A percentile compares a stretch with the other conserved stretches of the same genome.
These are phyloP conservation scores for Oxystoma pomonae DNA, from an alignment of 2,888 invertebrate species.

Conservation along the genomic window DNA sequence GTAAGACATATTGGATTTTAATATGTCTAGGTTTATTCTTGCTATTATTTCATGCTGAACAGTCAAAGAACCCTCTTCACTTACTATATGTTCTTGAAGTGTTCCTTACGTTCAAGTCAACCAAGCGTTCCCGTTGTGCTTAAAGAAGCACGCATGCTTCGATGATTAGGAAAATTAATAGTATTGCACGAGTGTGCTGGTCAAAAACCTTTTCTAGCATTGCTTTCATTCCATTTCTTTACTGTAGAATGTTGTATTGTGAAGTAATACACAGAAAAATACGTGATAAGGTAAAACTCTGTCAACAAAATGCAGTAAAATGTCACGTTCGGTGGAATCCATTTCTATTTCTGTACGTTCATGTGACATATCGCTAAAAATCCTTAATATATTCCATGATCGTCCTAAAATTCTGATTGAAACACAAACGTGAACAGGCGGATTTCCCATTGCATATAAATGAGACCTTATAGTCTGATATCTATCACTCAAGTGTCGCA, in stretches of 20 bases:
- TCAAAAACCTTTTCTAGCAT: not conserved
- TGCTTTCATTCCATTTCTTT: too few relatives aligned
- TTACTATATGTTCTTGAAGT: not conserved
- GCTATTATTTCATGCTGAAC: not conserved
- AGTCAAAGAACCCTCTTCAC: not conserved
- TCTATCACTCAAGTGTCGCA: slow-evolving; percentile 19
- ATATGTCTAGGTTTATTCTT: not conserved
- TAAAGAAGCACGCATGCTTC: not conserved
- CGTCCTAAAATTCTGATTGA: slow-evolving; percentile 36
- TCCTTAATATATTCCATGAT: slow-evolving; percentile 36
- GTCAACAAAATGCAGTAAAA: not conserved
- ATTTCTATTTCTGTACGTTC: not conserved
- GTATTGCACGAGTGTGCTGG: not conserved
- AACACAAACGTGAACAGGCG: slow-evolving; percentile 31
- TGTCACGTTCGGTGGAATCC: not conserved
- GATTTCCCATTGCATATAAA: slow-evolving; percentile 32
- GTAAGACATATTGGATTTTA: too few relatives aligned
- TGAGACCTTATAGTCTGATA: slow-evolving; percentile 21
- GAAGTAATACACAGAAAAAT: not conserved
- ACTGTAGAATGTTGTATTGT: too few relatives aligned
- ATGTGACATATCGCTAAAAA: not conserved
- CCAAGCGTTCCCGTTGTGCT: not conserved
- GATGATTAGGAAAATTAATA: not conserved
- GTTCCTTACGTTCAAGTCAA: not conserved
- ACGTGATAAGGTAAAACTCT: not conserved